Base-by-base conservation (phyloP, 1,140 invertebrate genomes). In the Halictus rubicundus region DNA sequence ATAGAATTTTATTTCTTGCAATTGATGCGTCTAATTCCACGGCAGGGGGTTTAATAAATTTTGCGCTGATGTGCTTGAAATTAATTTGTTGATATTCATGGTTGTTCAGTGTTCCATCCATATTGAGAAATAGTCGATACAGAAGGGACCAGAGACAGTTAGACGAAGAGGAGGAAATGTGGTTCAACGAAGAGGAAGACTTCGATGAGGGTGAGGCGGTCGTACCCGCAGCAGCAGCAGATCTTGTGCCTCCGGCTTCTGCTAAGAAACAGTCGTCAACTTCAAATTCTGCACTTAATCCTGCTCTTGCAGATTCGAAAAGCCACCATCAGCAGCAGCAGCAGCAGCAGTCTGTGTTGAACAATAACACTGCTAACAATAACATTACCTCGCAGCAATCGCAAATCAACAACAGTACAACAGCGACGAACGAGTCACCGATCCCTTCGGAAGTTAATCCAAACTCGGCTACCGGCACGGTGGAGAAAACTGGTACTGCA, bases 141-240 rank as follows among this genome's bases (percentile, higher is more conserved):
- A 94, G 98, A 83, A 95, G 98, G 65, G 98, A 99, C 93, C 96
- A 97, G 80, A 94, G 98, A 61, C 96, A 98, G 89, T 94, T 99
- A 80, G 98, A 99, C 65, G 98, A 99, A 89, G 98, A 99, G 87
- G 98, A 99, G 91, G 98, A 99, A 92, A 98, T 99, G 95, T 99
- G 98, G 98, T 99, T 99, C 93, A 98, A 98, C 90, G 97, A 99
- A 88, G 98, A 99, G 84, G 98, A 99, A 90, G 98, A 99, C 88
- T 96, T 97, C 86, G 97, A 98, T 83, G 98, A 99, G 88, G 96
- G 96, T 90, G 95, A 95, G 81, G 94, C 94, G 59, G 94, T 95
- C 23, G 93, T 95, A 42, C 93, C 95, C 54, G 94, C 93, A 77
- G 88, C 92, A 59, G 91, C 92, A 57, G 92, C 92, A 21, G 90